Percentiles rank a stretch among this genome's conserved stretches.
Evolutionary conservation across 2,113 vertebrate species (phyloP).

Genomic region (Microcebus tavaratra): DNA sequence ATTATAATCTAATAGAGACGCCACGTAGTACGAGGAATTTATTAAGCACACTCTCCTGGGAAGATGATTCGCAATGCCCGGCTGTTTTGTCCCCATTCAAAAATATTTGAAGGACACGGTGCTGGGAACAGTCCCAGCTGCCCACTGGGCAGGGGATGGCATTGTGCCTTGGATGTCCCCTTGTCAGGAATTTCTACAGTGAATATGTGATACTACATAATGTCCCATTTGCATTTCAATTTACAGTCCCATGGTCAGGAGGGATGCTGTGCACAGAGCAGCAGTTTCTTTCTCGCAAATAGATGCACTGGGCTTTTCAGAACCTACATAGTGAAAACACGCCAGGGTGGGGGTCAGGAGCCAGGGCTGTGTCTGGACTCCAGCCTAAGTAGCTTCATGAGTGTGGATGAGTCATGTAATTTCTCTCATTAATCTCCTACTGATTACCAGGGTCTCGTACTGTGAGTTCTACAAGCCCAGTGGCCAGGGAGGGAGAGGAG

Average conservation of each 20-base stretch:
- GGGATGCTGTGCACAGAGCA: background rate
- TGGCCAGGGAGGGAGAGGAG: background rate
- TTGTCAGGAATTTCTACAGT: background rate
- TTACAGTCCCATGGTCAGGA: fast-evolving
- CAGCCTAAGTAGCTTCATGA: background rate
- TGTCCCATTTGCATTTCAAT: background rate
- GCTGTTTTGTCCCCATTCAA: background rate
- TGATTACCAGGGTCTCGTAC: too few species aligned
- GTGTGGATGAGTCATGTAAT: fast-evolving
- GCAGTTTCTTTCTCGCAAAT: fast-evolving
- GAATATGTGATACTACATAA: background rate
- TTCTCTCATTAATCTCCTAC: background rate
- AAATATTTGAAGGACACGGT: fast-evolving
- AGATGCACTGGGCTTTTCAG: fast-evolving
- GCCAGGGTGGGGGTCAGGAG: background rate
- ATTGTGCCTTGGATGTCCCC: background rate
- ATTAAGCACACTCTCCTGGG: background rate
- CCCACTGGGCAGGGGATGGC: background rate
- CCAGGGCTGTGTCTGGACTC: background rate
- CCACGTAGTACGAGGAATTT: background rate
- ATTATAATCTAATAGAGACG: background rate
- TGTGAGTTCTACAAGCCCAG: background rate
- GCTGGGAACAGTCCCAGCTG: background rate
- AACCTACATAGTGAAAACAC: background rate
- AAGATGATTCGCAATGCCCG: background rate